phyloP scores from a whole-genome alignment of 2,797 vertebrate genomes.

The Phoebastria nigripes region DNA sequence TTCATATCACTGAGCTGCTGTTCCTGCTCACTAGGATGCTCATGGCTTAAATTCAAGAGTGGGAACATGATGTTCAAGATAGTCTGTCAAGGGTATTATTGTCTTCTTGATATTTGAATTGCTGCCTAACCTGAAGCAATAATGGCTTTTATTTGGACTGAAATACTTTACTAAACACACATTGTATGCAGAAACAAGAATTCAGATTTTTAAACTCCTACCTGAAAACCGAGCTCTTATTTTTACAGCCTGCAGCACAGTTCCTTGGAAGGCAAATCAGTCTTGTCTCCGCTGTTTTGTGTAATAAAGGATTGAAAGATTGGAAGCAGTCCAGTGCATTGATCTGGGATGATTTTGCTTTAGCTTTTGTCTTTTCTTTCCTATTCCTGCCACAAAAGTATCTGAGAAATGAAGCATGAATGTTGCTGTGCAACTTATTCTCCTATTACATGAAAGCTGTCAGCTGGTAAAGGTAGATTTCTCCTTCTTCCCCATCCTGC shows the following conservation, averaged over 20 bases:
- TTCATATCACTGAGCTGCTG: neutral
- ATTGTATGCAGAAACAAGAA: neutral
- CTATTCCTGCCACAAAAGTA: neutral
- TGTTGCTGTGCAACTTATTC: constrained; percentile 3
- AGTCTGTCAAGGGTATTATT: neutral
- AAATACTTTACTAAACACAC: neutral
- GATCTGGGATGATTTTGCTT: constrained; percentile 49
- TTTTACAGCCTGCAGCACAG: neutral
- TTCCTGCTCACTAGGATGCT: neutral
- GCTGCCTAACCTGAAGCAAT: constrained; percentile 3
- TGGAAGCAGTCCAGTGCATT: constrained; percentile 21
- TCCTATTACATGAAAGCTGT: neutral
- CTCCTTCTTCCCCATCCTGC: neutral
- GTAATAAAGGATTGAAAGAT: neutral
- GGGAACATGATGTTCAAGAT: constrained; percentile 18
- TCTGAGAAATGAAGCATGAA: neutral
- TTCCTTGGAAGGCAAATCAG: neutral
- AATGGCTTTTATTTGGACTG: neutral
- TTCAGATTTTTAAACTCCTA: neutral
- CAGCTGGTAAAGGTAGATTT: neutral
- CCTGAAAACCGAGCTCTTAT: neutral
- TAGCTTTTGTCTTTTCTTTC: constrained; percentile 19
- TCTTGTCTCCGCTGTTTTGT: neutral
- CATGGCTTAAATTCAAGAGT: neutral
- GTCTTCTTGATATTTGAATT: neutral